These are phyloP conservation scores for Liasis olivaceus DNA, from an alignment of 2,797 vertebrate species.

Conservation along the genomic window DNA sequence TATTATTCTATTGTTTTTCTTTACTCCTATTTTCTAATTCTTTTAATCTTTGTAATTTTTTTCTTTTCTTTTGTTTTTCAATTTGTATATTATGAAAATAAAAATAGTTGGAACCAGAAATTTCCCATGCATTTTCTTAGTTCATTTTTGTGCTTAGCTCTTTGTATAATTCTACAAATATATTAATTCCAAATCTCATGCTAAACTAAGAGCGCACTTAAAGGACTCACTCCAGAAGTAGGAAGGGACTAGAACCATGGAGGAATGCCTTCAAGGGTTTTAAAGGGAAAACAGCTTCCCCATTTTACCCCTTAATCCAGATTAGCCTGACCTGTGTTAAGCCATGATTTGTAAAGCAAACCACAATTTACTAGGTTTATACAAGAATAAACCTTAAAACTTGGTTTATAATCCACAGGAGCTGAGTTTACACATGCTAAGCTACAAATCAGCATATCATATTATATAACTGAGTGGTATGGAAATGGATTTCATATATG, in stretches of 20 bases:
- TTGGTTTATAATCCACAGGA: background rate
- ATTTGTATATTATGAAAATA: no score
- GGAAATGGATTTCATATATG: background rate
- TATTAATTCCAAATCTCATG: background rate
- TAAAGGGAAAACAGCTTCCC: background rate
- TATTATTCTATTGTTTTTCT: no score
- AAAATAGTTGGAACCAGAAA: background rate
- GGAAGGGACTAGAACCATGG: background rate
- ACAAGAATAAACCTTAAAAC: background rate
- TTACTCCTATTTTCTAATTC: no score
- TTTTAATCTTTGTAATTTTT: no score
- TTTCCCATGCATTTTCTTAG: background rate
- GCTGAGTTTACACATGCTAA: background rate
- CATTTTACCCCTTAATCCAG: background rate
- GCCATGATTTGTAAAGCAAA: background rate
- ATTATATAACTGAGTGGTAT: background rate
- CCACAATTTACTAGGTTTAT: background rate
- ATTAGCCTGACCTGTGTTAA: background rate
- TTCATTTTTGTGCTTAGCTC: background rate
- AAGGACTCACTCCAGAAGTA: background rate
- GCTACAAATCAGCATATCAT: background rate
- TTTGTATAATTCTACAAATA: constrained; percentile 7
- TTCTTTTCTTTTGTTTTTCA: no score
- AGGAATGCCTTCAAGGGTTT: background rate
- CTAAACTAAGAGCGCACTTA: background rate